A percentile compares a stretch with the other conserved stretches of the same genome.
phyloP scores from a whole-genome alignment of 2,797 vertebrate genomes.

The Molossus molossus region DNA sequence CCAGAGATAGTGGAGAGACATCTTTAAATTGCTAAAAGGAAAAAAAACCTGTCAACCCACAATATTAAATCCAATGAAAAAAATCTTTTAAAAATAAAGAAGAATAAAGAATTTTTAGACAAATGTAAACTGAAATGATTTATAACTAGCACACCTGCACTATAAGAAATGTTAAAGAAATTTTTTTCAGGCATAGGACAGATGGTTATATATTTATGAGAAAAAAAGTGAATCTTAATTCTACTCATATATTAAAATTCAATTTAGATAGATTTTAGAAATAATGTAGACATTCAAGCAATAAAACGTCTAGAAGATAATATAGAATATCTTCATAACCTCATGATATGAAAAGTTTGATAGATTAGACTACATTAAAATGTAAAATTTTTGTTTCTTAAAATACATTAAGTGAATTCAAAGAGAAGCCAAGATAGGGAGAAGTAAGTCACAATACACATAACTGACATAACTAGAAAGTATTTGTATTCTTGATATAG shows the following conservation, averaged over 20 bases:
- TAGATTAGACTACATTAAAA: not conserved
- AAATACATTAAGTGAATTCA: not conserved
- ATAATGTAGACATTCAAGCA: constrained; percentile 3
- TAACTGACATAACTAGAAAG: not conserved
- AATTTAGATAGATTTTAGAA: constrained; percentile 27
- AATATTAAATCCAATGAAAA: not conserved
- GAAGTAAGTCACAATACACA: not conserved
- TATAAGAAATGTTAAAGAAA: not conserved
- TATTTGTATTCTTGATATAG: not conserved
- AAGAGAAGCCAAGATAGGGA: not conserved
- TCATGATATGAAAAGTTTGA: not conserved
- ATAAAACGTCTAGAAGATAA: not conserved
- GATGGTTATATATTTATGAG: not conserved
- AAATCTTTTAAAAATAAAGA: not conserved
- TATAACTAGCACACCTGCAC: not conserved
- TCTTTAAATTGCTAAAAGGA: not conserved
- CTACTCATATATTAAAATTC: not conserved
- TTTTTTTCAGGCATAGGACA: not conserved
- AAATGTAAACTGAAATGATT: constrained; percentile 8
- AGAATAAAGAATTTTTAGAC: not conserved
- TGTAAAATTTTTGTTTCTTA: not conserved
- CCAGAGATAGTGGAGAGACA: not conserved
- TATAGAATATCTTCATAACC: not conserved
- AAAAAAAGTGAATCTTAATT: not conserved
- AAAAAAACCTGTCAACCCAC: not conserved